phyloP scores from a whole-genome alignment of 2,888 invertebrate species.

The Cheilosia vulpina region DNA sequence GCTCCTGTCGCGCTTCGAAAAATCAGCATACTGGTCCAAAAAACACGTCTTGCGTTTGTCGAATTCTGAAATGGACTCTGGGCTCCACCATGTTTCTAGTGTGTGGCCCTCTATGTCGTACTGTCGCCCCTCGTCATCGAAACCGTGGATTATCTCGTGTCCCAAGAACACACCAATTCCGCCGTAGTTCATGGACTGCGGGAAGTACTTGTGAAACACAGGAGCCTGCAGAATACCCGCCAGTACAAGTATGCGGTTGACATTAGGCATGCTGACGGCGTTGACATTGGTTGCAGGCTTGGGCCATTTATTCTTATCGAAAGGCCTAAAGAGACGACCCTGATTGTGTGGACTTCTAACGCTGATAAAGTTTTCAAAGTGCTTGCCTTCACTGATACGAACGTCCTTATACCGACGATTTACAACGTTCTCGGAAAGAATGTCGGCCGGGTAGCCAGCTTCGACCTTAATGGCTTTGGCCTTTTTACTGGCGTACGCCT shows the following conservation, averaged over 20 bases:
- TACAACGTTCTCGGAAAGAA: slow-evolving; percentile 89
- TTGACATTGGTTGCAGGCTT: slow-evolving; percentile 95
- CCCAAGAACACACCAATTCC: slow-evolving; percentile 76
- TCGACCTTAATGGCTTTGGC: slow-evolving; percentile 95
- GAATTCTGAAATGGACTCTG: slow-evolving; percentile 60
- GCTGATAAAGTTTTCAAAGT: slow-evolving; percentile 92
- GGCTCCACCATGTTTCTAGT: slow-evolving; percentile 74
- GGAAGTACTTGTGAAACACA: slow-evolving; percentile 94
- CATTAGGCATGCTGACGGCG: slow-evolving; percentile 94
- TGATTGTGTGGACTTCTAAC: slow-evolving; percentile 89
- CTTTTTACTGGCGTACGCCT: slow-evolving; percentile 91
- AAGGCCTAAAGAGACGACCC: slow-evolving; percentile 85
- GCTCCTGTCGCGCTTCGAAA: slow-evolving; percentile 61
- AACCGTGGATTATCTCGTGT: slow-evolving; percentile 77
- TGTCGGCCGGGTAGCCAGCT: slow-evolving; percentile 96
- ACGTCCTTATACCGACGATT: slow-evolving; percentile 92
- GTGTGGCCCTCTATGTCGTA: slow-evolving; percentile 72
- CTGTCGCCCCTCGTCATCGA: slow-evolving; percentile 74
- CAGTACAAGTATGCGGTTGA: slow-evolving; percentile 52
- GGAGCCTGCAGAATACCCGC: slow-evolving; percentile 80
- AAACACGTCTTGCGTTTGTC: slow-evolving; percentile 73
- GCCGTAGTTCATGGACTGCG: slow-evolving; percentile 83
- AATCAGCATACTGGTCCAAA: slow-evolving; percentile 72
- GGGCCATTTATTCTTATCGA: slow-evolving; percentile 91
- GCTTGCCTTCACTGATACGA: slow-evolving; percentile 87